phyloP scores from a whole-genome alignment of 2,113 vertebrate species.

The Micronisus gabar region DNA sequence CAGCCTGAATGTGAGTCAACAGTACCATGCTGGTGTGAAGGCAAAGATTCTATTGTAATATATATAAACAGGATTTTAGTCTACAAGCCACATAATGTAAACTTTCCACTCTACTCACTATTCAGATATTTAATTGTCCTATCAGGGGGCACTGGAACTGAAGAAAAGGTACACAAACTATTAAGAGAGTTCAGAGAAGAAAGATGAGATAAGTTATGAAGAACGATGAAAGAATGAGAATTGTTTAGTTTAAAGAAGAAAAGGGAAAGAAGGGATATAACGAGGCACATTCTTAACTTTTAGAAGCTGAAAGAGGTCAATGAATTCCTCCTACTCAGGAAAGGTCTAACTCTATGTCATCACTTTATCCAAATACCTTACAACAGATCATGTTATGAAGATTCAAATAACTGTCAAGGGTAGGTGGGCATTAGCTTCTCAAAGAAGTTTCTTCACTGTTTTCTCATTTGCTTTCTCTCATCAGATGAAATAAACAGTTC shows the following conservation, averaged over 20 bases:
- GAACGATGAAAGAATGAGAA: neutral
- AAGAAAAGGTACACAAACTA: neutral
- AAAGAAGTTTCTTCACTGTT: neutral
- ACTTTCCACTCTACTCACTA: neutral
- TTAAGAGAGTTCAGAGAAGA: neutral
- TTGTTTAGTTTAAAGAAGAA: neutral
- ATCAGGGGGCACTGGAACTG: neutral
- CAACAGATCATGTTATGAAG: neutral
- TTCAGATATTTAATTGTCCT: neutral
- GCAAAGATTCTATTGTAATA: neutral
- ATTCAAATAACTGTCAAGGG: neutral
- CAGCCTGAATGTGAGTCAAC: neutral
- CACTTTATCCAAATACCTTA: neutral
- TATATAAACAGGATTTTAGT: neutral
- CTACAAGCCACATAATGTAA: neutral
- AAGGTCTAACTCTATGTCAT: neutral
- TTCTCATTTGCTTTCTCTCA: neutral
- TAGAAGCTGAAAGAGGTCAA: neutral
- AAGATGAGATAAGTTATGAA: neutral
- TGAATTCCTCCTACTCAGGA: neutral
- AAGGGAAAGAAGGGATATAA: neutral
- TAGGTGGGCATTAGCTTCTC: neutral
- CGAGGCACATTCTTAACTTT: neutral
- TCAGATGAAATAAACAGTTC: neutral
- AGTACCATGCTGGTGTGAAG: neutral